Conservation (phyloP, 1,140 invertebrate species). For the Tetragnatha versicolor region DNA sequence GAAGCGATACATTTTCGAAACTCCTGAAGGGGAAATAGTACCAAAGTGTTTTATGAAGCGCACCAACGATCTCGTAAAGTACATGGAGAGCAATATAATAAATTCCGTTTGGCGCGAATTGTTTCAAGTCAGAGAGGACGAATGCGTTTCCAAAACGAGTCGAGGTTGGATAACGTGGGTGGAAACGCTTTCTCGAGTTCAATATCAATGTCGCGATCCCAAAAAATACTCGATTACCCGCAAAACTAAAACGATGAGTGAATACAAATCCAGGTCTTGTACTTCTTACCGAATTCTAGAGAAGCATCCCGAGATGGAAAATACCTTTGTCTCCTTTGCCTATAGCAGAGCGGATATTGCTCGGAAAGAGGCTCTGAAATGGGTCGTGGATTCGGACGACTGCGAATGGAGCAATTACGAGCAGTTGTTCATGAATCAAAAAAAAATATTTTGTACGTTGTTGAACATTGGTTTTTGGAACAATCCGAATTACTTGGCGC, state of each 20-base stretch:
- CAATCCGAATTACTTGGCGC: neutral
- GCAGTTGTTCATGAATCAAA: slow-evolving; percentile 22
- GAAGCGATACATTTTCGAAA: neutral
- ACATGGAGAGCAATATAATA: neutral
- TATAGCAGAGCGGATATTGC: slow-evolving; percentile 19
- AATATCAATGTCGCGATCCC: slow-evolving; percentile 15
- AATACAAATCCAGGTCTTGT: neutral
- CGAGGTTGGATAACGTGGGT: slow-evolving; percentile 32
- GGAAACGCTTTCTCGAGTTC: neutral
- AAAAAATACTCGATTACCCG: slow-evolving; percentile 3
- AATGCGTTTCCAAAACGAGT: neutral
- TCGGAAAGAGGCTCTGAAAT: neutral
- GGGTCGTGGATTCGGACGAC: neutral
- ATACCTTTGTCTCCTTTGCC: slow-evolving; percentile 3
- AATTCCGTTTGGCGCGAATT: neutral
- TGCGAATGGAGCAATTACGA: slow-evolving; percentile 11
- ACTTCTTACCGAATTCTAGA: neutral
- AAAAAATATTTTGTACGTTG: slow-evolving; percentile 5
- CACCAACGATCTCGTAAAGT: neutral
- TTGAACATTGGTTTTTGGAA: slow-evolving; percentile 31
- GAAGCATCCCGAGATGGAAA: slow-evolving; percentile 10
- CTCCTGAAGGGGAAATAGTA: neutral
- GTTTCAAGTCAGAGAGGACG: neutral
- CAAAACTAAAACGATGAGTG: neutral
- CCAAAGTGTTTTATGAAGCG: slow-evolving; percentile 14